Conservation (phyloP, 2,888 invertebrate genomes). For the Pinctada fucata region DNA sequence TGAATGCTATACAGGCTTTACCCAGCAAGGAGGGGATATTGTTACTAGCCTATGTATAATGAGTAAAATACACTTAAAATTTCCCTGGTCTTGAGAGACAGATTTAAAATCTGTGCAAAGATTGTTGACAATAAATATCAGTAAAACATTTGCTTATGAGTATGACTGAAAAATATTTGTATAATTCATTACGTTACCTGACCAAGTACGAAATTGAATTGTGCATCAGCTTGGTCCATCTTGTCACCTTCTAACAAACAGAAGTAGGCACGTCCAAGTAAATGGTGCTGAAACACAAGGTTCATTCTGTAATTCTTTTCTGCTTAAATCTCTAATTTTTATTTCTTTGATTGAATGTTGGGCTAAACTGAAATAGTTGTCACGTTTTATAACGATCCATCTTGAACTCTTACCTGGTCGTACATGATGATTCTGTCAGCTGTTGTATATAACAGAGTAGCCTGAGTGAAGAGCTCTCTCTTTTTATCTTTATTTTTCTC, state of each 20-base stretch:
- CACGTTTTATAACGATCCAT: no score
- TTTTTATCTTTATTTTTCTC: conserved; percentile 96
- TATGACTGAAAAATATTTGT: not conserved
- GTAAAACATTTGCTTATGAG: no score
- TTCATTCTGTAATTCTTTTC: not conserved
- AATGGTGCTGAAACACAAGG: conserved; percentile 86
- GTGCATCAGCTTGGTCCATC: conserved; percentile 99
- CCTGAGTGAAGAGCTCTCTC: conserved; percentile 92
- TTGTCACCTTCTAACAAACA: conserved; percentile 98
- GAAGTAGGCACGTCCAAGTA: conserved; percentile 98
- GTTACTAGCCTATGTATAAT: conserved; percentile 82
- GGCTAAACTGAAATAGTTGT: no score
- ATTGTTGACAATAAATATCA: no score
- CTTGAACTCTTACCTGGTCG: conserved; percentile 85
- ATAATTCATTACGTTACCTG: conserved; percentile 68
- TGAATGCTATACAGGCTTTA: conserved; percentile 99
- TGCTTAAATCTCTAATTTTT: no score
- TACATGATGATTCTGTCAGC: conserved; percentile 99
- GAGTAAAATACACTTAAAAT: no score
- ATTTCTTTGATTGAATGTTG: no score
- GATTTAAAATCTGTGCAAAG: no score
- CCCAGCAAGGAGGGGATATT: conserved; percentile 98
- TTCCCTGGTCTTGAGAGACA: no score
- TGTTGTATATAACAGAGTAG: conserved; percentile 96
- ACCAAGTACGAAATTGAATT: conserved; percentile 99